Conservation (phyloP, 1,140 invertebrate species). For the Rhyzopertha dominica region DNA sequence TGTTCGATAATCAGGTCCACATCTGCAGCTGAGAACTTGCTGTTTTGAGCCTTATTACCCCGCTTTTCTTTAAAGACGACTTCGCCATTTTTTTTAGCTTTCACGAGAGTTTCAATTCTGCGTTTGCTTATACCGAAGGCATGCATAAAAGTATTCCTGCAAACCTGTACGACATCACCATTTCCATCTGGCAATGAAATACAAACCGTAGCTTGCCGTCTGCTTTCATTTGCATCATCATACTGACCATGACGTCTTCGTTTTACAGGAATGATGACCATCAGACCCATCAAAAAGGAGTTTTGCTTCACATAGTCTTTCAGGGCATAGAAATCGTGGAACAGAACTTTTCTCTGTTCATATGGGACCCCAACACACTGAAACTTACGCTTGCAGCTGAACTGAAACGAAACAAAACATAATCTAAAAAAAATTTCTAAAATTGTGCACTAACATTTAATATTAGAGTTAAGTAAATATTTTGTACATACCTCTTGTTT, state of each 20-base stretch:
- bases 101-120: conserved; percentile 5
- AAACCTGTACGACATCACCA: conserved; percentile 6
- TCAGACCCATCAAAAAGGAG: conserved; percentile 2
- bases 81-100: conserved; percentile 7
- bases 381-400: conserved; percentile 6
- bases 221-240: conserved; percentile 1
- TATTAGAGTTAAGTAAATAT: too few relatives aligned
- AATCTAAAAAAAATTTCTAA: too few relatives aligned
- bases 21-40: too few relatives aligned
- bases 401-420: neutral
- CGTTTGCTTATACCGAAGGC: conserved; percentile 5
- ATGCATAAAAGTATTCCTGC: conserved; percentile 11
- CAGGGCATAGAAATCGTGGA: too few relatives aligned
- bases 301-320: too few relatives aligned
- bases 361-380: neutral
- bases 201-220: neutral
- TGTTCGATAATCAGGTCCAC: too few relatives aligned
- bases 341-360: conserved; percentile 8
- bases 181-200: conserved; percentile 3
- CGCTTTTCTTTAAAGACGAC: conserved; percentile 1
- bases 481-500: too few relatives aligned
- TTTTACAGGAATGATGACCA: neutral
- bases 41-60: conserved; percentile 1
- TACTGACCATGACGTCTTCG: conserved; percentile 4
- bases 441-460: too few relatives aligned